A percentile compares a stretch with the other conserved stretches of the same genome.
Evolutionary conservation across 2,888 invertebrate species (phyloP).

Genomic region (Oligia latruncula): DNA sequence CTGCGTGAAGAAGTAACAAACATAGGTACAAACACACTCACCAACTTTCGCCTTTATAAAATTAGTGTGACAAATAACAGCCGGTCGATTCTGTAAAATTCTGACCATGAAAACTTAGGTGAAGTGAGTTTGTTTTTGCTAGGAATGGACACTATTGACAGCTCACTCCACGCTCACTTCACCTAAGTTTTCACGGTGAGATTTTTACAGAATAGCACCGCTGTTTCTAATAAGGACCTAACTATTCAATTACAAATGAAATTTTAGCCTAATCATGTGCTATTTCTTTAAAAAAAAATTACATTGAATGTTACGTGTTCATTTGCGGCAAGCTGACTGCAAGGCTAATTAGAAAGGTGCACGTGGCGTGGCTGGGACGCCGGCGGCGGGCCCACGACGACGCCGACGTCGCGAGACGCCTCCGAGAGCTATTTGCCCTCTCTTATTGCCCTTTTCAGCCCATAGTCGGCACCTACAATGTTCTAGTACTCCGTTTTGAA

Average conservation of each 20-base stretch:
- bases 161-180: too few species aligned
- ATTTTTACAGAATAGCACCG: too few species aligned
- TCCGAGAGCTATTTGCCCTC: slow-evolving; percentile 65
- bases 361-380: slow-evolving; percentile 62
- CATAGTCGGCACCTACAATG: slow-evolving; percentile 57
- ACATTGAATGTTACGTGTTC: slow-evolving; percentile 39
- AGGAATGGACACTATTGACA: too few species aligned
- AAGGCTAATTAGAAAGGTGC: slow-evolving; percentile 81
- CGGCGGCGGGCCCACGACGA: slow-evolving; percentile 47
- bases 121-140: too few species aligned
- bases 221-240: background rate
- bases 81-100: too few species aligned
- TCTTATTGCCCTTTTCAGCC: slow-evolving; percentile 72
- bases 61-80: background rate
- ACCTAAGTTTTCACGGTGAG: too few species aligned
- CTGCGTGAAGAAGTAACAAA: too few species aligned
- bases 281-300: slow-evolving; percentile 9
- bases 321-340: slow-evolving; percentile 50
- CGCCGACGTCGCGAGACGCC: slow-evolving; percentile 56
- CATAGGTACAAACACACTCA: too few species aligned
- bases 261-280: background rate
- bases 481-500: slow-evolving; percentile 54
- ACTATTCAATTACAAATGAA: background rate
- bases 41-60: too few species aligned
- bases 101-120: too few species aligned